Conservation (phyloP, 2,113 vertebrate species). For the Redunca redunca region DNA sequence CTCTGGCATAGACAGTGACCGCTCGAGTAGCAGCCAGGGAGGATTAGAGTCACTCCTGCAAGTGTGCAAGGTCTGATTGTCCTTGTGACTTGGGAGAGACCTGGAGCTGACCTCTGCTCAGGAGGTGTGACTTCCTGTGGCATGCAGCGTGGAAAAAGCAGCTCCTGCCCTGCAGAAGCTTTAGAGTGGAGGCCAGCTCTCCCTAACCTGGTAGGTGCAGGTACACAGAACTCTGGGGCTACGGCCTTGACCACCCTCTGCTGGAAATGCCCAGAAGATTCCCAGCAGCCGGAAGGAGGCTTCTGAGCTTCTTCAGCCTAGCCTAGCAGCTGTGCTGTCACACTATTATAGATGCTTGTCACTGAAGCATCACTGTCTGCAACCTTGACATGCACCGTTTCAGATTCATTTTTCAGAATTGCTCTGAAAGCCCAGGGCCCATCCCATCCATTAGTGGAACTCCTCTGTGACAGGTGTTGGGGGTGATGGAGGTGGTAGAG, state of each 20-base stretch:
- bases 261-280: neutral
- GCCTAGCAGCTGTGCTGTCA: neutral
- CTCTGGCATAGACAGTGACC: neutral
- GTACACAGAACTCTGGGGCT: neutral
- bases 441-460: slow-evolving; percentile 46
- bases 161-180: too few relatives aligned
- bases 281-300: neutral
- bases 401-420: slow-evolving; percentile 63
- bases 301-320: neutral
- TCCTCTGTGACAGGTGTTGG: slow-evolving; percentile 23
- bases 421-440: slow-evolving; percentile 51
- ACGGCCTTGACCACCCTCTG: neutral
- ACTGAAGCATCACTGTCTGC: slow-evolving; percentile 30
- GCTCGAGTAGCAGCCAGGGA: neutral
- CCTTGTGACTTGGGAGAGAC: neutral
- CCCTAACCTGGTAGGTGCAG: neutral
- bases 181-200: neutral
- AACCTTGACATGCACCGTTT: slow-evolving; percentile 39
- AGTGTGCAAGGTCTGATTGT: neutral
- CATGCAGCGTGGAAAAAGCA: rapidly evolving
- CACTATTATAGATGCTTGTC: slow-evolving; percentile 30
- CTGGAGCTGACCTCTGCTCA: neutral
- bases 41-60: neutral
- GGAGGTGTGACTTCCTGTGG: neutral
- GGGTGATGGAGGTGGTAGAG: neutral